Percentiles rank a stretch among this genome's conserved stretches.
Conservation (phyloP, 2,797 vertebrate genomes). For the Carapus acus region DNA sequence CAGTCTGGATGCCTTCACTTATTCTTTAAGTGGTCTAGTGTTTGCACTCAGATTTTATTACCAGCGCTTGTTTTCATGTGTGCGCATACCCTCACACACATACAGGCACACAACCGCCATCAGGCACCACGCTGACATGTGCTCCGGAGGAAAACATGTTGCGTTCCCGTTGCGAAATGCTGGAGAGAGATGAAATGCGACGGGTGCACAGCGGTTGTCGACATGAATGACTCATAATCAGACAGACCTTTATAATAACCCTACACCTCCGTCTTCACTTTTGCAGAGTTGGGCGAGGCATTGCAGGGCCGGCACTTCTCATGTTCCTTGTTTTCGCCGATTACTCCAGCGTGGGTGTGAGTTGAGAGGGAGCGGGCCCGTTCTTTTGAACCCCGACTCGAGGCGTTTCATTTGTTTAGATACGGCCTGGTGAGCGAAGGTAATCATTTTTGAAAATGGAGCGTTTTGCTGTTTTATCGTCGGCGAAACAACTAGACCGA, state of each 20-base stretch:
- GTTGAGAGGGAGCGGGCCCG: slow-evolving; percentile 33
- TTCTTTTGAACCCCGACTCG: slow-evolving; percentile 5
- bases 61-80: slow-evolving; percentile 11
- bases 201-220: slow-evolving; percentile 66
- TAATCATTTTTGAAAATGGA: slow-evolving; percentile 16
- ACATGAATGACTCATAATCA: slow-evolving; percentile 63
- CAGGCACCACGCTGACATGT: slow-evolving; percentile 48
- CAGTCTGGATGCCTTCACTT: slow-evolving; percentile 43
- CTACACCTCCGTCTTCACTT: slow-evolving; percentile 41
- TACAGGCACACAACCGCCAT: slow-evolving; percentile 58
- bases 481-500: slow-evolving; percentile 41
- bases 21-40: slow-evolving; percentile 60
- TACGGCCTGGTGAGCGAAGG: slow-evolving; percentile 25
- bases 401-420: slow-evolving; percentile 32
- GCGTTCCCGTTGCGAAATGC: slow-evolving; percentile 40
- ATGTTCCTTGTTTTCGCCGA: background rate
- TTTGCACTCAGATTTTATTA: slow-evolving; percentile 37
- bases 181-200: slow-evolving; percentile 65
- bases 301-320: slow-evolving; percentile 42
- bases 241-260: slow-evolving; percentile 46
- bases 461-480: slow-evolving; percentile 45
- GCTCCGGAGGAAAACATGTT: slow-evolving; percentile 54
- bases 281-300: slow-evolving; percentile 24
- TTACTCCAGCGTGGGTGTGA: slow-evolving; percentile 11
- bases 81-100: slow-evolving; percentile 21